Evolutionary conservation across 2,797 vertebrate species (phyloP), one percentile per base, ranked within the genome.

Genomic region (Macropodus opercularis): DNA sequence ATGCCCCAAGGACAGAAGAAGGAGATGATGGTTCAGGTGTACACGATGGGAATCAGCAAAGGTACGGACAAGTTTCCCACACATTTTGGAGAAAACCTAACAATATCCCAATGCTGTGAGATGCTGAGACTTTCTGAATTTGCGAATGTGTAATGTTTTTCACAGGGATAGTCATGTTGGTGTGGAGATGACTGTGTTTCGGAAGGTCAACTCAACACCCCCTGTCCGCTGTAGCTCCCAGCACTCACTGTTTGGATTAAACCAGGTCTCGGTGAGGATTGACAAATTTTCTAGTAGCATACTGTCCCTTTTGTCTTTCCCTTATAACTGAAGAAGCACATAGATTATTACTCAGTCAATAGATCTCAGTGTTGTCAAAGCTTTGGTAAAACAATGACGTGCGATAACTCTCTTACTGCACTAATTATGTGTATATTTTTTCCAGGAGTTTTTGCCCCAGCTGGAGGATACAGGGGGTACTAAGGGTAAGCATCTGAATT

Each of bases 181-280:
- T 22, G 95, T 96, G 46, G 95, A 96, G 86, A 96, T 96, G 95
- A 96, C 94, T 0, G 95, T 96, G 59, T 96, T 96, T 77, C 90
- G 95, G 68, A 96, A 96, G 85, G 94, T 95, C 64, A 96, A 94
- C 79, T 96, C 95, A 21, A 96, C 95, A 1, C 95, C 95, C 10
- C 95, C 95, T 0, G 95, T 96, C 5, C 93, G 95, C 64, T 96
- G 95, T 78, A 96, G 95, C 84, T 96, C 95, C 43, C 95, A 96
- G 86, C 95, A 96, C 80, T 96, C 95, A 0, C 88, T 96, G 57
- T 96, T 94, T 77, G 95, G 95, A 52, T 89, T 96, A 71, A 96
- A 96, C 80, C 95, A 96, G 79, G 95, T 96, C 64, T 95, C 95
- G 87, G 95, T 96, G 78, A 94, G 95, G 35, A 64, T 68, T 60